Evolutionary conservation across 1,140 invertebrate species (phyloP).

Genomic region (Phocides pigmalion): DNA sequence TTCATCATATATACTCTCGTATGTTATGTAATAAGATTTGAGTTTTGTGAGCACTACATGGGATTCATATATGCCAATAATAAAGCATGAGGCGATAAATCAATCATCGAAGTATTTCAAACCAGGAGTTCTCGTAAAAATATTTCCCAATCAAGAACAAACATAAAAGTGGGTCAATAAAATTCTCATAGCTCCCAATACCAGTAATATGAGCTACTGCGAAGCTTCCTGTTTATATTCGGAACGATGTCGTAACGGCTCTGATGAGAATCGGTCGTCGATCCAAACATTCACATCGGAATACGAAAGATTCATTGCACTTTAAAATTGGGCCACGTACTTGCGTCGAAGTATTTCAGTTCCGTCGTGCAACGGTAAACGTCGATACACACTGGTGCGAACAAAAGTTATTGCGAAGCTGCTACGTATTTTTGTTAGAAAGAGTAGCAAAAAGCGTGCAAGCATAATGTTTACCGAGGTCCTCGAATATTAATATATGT

Average conservation of each 20-base stretch:
- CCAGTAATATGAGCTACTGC: slow-evolving; percentile 13
- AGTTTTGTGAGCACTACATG: no score
- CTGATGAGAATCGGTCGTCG: slow-evolving; percentile 1
- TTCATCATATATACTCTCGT: no score
- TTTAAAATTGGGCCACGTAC: slow-evolving; percentile 20
- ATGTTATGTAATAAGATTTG: no score
- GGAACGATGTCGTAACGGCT: slow-evolving; percentile 10
- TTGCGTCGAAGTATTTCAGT: slow-evolving; percentile 20
- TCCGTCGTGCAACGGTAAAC: slow-evolving; percentile 12
- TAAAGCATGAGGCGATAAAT: no score
- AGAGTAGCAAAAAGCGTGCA: no score
- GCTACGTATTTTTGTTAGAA: no score
- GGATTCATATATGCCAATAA: no score
- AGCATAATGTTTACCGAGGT: no score
- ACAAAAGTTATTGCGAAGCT: no score
- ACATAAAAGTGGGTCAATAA: slow-evolving; percentile 12
- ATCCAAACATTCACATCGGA: slow-evolving; percentile 16
- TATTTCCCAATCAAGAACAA: not conserved
- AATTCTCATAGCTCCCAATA: slow-evolving; percentile 9
- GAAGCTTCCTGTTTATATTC: slow-evolving; percentile 26
- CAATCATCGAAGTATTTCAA: no score
- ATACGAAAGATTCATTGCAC: slow-evolving; percentile 15
- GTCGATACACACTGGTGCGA: slow-evolving; percentile 2
- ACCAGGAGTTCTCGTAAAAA: no score
- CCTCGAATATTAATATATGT: no score